These are phyloP conservation scores for Caranx melampygus DNA, from an alignment of 2,113 vertebrate genomes.

Conservation along the genomic window DNA sequence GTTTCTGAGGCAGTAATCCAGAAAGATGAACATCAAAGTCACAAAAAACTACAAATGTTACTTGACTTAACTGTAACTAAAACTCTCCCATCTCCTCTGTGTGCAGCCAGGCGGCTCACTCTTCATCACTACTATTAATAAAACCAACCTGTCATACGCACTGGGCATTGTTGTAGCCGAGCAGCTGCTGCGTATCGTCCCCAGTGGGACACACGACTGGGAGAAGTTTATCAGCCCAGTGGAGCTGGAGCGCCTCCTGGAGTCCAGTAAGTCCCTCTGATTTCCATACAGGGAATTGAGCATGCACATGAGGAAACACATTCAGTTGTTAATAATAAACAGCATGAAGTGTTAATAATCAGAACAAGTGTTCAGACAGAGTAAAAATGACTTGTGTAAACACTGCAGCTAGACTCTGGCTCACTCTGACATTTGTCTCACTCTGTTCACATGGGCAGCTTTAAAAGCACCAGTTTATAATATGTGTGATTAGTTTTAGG, in stretches of 20 bases:
- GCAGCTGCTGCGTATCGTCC: conserved; percentile 89
- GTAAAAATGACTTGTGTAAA: not conserved
- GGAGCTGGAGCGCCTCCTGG: conserved; percentile 89
- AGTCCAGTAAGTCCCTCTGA: conserved; percentile 89
- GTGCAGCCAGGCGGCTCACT: conserved; percentile 90
- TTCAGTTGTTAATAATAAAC: not conserved
- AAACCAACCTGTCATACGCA: conserved; percentile 91
- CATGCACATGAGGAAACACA: too few relatives aligned
- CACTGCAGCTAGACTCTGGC: not conserved
- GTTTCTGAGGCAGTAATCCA: not conserved
- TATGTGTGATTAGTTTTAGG: not conserved
- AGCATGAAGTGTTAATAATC: not conserved
- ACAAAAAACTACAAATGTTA: not conserved
- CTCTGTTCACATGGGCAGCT: too few relatives aligned
- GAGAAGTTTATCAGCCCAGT: conserved; percentile 94
- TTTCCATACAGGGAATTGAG: not conserved
- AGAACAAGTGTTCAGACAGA: not conserved
- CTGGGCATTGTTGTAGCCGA: conserved; percentile 92
- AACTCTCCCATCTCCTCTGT: not conserved
- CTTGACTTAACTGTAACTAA: not conserved
- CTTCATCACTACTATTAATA: conserved; percentile 96
- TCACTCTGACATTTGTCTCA: too few relatives aligned
- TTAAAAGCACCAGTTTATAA: too few relatives aligned
- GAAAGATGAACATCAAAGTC: not conserved
- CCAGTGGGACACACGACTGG: conserved; percentile 95